Percentiles rank a stretch among this genome's conserved stretches.
These are phyloP conservation scores for Diaprepes abbreviatus DNA, from an alignment of 2,888 invertebrate genomes.

Conservation along the genomic window DNA sequence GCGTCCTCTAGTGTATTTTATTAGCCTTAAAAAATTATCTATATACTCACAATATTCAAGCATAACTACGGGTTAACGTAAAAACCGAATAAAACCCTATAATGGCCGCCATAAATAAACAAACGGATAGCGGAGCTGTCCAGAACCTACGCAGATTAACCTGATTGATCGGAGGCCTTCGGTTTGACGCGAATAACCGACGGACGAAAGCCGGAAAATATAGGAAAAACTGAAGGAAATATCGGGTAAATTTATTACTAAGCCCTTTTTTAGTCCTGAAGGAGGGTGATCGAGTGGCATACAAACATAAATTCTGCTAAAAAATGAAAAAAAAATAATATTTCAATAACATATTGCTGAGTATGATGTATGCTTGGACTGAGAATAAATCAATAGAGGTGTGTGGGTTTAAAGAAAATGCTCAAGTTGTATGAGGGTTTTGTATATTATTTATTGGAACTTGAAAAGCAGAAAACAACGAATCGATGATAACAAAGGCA, in stretches of 20 bases:
- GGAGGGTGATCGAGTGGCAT: background rate
- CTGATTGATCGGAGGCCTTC: constrained; percentile 1
- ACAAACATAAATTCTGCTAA: background rate
- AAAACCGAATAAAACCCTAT: background rate
- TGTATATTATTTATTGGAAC: too few species aligned
- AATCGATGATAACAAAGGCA: too few species aligned
- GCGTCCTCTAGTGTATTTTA: too few species aligned
- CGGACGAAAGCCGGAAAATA: constrained; percentile 6
- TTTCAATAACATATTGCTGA: background rate
- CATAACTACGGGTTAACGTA: background rate
- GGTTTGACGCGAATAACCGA: constrained; percentile 2
- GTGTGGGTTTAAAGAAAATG: background rate
- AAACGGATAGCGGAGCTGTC: background rate
- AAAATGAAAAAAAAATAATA: background rate
- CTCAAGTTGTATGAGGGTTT: too few species aligned
- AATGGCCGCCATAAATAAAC: constrained; percentile 3
- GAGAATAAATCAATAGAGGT: background rate
- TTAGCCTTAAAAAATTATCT: too few species aligned
- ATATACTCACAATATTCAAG: too few species aligned
- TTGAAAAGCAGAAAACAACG: too few species aligned
- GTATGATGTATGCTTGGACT: background rate
- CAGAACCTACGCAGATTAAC: background rate
- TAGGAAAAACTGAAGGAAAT: constrained; percentile 2
- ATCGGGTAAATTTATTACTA: constrained; percentile 6
- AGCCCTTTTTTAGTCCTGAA: background rate